A percentile compares a stretch with the other conserved stretches of the same genome.
Evolutionary conservation across 2,113 vertebrate species (phyloP).

Genomic region (Neogale vison): DNA sequence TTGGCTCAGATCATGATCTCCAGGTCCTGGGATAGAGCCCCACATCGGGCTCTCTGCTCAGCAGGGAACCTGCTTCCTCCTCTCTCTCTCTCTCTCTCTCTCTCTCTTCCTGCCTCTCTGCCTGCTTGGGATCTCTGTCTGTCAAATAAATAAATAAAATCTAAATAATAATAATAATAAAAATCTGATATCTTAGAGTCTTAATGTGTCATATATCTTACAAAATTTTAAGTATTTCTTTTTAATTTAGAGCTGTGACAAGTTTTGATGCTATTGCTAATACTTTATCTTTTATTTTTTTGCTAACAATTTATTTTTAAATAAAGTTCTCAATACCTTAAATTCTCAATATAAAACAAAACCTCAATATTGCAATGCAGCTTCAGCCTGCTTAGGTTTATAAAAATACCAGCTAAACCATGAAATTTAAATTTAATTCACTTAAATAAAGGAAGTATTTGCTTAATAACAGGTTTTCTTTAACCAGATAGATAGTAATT

Average conservation of each 20-base stretch:
- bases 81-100: no score
- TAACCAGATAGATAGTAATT: neutral
- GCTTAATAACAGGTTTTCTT: neutral
- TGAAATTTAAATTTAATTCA: neutral
- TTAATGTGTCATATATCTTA: neutral
- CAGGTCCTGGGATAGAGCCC: no score
- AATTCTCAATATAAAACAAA: neutral
- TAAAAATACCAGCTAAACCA: neutral
- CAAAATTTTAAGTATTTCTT: neutral
- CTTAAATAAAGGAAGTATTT: neutral
- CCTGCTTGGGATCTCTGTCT: no score
- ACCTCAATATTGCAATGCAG: neutral
- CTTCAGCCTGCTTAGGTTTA: neutral
- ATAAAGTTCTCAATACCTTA: neutral
- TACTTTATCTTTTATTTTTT: neutral
- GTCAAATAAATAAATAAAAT: no score
- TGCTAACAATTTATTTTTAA: neutral
- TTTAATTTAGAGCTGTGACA: neutral
- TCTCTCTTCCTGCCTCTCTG: no score
- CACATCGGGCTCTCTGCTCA: no score
- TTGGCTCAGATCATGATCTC: no score
- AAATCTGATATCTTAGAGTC: neutral
- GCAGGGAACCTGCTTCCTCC: no score
- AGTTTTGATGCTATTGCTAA: neutral
- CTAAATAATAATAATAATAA: neutral